phyloP scores from a whole-genome alignment of 2,888 invertebrate species.

The Tuberolachnus salignus region DNA sequence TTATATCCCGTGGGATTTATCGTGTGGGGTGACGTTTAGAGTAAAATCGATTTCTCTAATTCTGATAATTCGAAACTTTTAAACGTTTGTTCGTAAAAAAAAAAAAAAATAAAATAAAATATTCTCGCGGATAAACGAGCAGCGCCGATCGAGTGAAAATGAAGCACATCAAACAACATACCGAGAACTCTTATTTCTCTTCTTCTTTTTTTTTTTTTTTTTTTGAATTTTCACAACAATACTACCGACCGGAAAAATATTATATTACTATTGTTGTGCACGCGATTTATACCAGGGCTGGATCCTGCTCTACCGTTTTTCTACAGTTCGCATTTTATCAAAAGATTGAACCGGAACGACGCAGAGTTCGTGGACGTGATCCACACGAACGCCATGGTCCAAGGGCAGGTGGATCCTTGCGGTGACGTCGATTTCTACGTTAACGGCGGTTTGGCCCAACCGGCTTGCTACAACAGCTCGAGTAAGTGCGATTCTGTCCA shows the following conservation, averaged over 20 bases:
- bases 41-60: not conserved
- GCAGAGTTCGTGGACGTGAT: conserved; percentile 75
- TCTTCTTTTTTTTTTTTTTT: too few species aligned
- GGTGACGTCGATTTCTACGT: conserved; percentile 77
- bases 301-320: conserved; percentile 77
- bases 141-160: too few species aligned
- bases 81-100: too few species aligned
- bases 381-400: conserved; percentile 74
- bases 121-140: too few species aligned
- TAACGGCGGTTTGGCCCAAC: conserved; percentile 74
- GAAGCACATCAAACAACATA: too few species aligned
- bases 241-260: too few species aligned
- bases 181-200: too few species aligned
- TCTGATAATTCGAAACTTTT: too few species aligned
- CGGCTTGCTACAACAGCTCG: conserved; percentile 67
- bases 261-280: not conserved
- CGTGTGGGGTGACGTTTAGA: not conserved
- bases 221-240: too few species aligned
- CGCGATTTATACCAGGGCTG: conserved; percentile 62
- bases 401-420: conserved; percentile 71
- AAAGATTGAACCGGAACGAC: conserved; percentile 70
- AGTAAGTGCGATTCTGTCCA: too few species aligned
- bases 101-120: too few species aligned
- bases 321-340: conserved; percentile 63
- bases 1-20: not conserved